Evolutionary conservation across 2,888 invertebrate genomes (phyloP), one percentile per base, ranked within the genome.

Genomic region (Cinara cedri): DNA sequence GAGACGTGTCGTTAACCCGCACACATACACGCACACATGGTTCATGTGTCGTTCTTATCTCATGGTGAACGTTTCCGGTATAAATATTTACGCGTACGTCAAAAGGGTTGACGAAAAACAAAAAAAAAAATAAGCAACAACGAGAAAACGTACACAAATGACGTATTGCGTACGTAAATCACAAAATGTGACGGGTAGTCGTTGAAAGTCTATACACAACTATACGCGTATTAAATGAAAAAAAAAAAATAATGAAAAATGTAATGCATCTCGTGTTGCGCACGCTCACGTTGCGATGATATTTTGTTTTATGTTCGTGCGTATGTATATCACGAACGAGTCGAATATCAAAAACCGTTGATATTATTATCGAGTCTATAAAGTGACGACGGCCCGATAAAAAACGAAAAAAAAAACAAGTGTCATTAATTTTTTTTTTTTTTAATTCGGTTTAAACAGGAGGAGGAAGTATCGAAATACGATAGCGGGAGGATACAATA

Each of bases 181-280:
- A 63, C 51, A 49, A 19, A 51, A 51, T 26, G 21, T 26, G 57
- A 57, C 24, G 72, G 44, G 72, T 72, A 16, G 24, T 57, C 11
- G 49, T 16, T 6, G 34, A 34, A 34, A 34, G 34, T 3, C 3
- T 16, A 21, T 46, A n/a, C n/a, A n/a, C n/a, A n/a, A n/a, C n/a
- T n/a, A n/a, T n/a, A n/a, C n/a, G n/a, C 11, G 42, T 26, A 49
- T 10, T 21, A 19, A 62, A 46, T 24, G 46, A 63, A 26, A 72
- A 63, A 74, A 21, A 46, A 13, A 63, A 74, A 21, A 46, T 13
- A 62, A 21, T 3, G 34, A 34, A 34, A 34, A 34, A 34, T 34
- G 34, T 34, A 34, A 34, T 6, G 34, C 51, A 16, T 62, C 51
- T 74, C 62, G 21, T 9, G 49, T 60, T 60, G 19, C 72, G n/a